Evolutionary conservation across 2,888 invertebrate species (phyloP), one percentile per base, ranked within the genome.

Genomic region (Drosophila infuscata): DNA sequence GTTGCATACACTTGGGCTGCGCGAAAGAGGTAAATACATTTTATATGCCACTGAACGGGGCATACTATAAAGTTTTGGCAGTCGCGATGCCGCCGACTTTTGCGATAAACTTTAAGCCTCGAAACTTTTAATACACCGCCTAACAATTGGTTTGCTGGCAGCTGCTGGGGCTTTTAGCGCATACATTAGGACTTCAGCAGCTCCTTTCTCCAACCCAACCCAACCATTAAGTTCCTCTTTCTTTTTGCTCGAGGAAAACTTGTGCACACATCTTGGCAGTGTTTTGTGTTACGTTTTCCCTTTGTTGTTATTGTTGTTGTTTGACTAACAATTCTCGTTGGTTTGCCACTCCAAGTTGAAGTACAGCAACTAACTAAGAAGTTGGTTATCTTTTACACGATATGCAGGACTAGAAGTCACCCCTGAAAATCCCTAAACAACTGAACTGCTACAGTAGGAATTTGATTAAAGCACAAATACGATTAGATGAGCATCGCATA

Each of bases 101-200:
- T 63, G 68, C 64, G 57, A 52, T 58, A 84, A 86, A 89, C 82
- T 86, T 86, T 81, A 75, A 86, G 87, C 84, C 77, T 69, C 69
- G 62, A 89, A 86, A 89, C 88, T 86, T 89, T 89, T 87, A 84
- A 86, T 87, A 76, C 88, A 76, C 60, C 71, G 81, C 68, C 81
- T 59, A 63, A 74, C 84, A 78, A 83, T 85, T 85, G 88, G 75
- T 70, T 58, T 59, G 58, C 63, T 38, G 66, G 29, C 73, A 79
- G 69, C 77, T 69, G 73, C 53, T 67, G 52, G 58, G 41, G 90
- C 87, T 87, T 82, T 87, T 87, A 87, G 90, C 82, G 79, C 73
- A 70, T 74, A 85, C 88, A 84, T 83, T 84, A 89, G 74, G 69
- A 43, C 35, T 35, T 36, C 35, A 4, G 8, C 46, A 15, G 20